Percentiles rank a stretch among this genome's conserved stretches.
These are phyloP conservation scores for Apotomis capreana DNA, from an alignment of 2,888 invertebrate genomes.

Conservation along the genomic window DNA sequence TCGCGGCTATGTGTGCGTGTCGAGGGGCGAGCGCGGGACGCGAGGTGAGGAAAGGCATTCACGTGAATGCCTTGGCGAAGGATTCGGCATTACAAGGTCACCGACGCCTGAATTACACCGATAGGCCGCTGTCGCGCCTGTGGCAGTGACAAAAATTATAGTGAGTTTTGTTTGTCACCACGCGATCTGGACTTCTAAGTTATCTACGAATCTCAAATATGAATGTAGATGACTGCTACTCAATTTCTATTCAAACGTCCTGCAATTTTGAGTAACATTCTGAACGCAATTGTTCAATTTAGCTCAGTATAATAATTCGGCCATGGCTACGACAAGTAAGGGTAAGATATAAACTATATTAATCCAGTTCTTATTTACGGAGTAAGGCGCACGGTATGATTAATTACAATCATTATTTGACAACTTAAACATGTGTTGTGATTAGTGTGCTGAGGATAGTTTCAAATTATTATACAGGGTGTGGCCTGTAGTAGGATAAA, in stretches of 20 bases:
- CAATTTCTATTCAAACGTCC: neutral
- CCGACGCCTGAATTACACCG: no score
- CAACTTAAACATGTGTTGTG: neutral
- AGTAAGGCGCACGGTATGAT: neutral
- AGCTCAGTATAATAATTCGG: neutral
- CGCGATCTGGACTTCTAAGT: no score
- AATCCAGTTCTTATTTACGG: constrained; percentile 1
- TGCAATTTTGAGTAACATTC: neutral
- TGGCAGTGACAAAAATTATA: no score
- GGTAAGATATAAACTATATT: neutral
- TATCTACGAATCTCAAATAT: no score
- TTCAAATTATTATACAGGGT: neutral
- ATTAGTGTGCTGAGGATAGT: neutral
- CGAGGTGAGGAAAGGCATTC: no score
- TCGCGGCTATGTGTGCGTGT: no score
- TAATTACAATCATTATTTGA: neutral
- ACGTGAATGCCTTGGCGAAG: no score
- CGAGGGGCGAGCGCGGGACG: no score
- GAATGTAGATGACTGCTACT: neutral
- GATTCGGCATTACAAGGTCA: no score
- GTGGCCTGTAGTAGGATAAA: no score
- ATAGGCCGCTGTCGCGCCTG: no score
- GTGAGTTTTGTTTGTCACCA: no score
- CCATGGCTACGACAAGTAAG: neutral
- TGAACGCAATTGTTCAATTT: neutral